Evolutionary conservation across 2,888 invertebrate species (phyloP).

Genomic region (Noctua fimbriata): DNA sequence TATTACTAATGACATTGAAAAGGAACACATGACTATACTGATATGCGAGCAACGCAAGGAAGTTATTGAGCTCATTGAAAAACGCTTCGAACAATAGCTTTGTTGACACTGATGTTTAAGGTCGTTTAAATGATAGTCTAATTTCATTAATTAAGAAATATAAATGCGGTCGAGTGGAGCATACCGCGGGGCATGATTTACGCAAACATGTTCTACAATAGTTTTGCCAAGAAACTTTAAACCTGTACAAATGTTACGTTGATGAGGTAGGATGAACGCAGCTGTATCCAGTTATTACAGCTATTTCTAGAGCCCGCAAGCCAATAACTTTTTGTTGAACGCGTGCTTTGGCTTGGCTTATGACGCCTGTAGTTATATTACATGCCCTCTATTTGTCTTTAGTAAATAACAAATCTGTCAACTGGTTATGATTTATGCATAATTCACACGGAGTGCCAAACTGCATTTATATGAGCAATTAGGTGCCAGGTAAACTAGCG

Average conservation of each 20-base stretch:
- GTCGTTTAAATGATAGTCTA: slow-evolving; percentile 64
- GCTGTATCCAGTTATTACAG: slow-evolving; percentile 70
- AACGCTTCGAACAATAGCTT: slow-evolving; percentile 70
- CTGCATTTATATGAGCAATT: slow-evolving; percentile 71
- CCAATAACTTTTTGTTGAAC: slow-evolving; percentile 74
- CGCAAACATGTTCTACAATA: slow-evolving; percentile 61
- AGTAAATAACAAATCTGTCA: slow-evolving; percentile 77
- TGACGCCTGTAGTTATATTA: slow-evolving; percentile 59
- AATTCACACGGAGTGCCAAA: slow-evolving; percentile 78
- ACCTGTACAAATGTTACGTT: slow-evolving; percentile 66
- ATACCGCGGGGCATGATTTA: slow-evolving; percentile 33
- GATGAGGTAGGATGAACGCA: slow-evolving; percentile 70
- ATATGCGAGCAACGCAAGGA: slow-evolving; percentile 64
- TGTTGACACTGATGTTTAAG: slow-evolving; percentile 65
- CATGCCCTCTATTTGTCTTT: slow-evolving; percentile 80
- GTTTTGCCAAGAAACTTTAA: slow-evolving; percentile 68
- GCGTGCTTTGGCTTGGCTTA: slow-evolving; percentile 69
- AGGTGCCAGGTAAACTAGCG: slow-evolving; percentile 73
- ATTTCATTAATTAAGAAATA: slow-evolving; percentile 59
- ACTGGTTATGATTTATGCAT: slow-evolving; percentile 80
- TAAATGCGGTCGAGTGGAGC: slow-evolving; percentile 24
- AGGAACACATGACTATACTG: slow-evolving; percentile 62
- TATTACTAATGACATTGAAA: slow-evolving; percentile 66
- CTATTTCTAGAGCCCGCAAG: slow-evolving; percentile 68
- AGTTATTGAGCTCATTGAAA: slow-evolving; percentile 75